Evolutionary conservation across 2,113 vertebrate species (phyloP), one percentile per base, ranked within the genome.

Genomic region (Illadopsis cleaveri): DNA sequence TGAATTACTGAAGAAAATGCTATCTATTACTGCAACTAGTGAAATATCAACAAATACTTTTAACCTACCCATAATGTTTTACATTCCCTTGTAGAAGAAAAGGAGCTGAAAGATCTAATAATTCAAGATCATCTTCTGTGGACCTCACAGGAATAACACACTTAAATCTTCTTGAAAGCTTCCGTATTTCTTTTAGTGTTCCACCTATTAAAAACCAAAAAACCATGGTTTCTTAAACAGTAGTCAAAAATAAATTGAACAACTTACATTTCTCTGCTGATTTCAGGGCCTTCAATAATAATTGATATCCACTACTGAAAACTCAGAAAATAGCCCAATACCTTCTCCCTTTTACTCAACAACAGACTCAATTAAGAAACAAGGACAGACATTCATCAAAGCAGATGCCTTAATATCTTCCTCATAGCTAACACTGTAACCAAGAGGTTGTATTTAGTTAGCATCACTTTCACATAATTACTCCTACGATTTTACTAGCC

Each of bases 131-230:
- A 45, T 98, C 97, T 12, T 94, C 83, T 20, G 97, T 97, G 15
- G 98, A 97, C 96, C 65, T 98, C 86, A 99, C 98, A 38, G 99
- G 99, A 92, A 99, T 98, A 90, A 99, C 82, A 85, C 98, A 98
- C 70, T 97, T 97, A 97, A 98, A 98, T 44, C 72, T 97, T 56
- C 58, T 87, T 5, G 98, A 87, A 11, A 99, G 97, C 12, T 90
- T 98, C 81, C 92, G 94, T 25, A 99, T 92, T 94, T 99, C 99
- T 76, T 98, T 94, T 21, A 98, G 86, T 17, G 97, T 98, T 20
- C 98, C 98, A 93, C 99, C 99, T 99, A 82, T 53, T 86, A 95
- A 95, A 93, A 94, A 69, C 1, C 17, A 35, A 54, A 79, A 76
- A 90, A 76, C 3, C 2, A 89, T 6, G 2, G 2, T 1, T 64